Percentiles rank a stretch among this genome's conserved stretches.
phyloP scores from a whole-genome alignment of 2,888 invertebrate genomes.

The Panzeria rudis region DNA sequence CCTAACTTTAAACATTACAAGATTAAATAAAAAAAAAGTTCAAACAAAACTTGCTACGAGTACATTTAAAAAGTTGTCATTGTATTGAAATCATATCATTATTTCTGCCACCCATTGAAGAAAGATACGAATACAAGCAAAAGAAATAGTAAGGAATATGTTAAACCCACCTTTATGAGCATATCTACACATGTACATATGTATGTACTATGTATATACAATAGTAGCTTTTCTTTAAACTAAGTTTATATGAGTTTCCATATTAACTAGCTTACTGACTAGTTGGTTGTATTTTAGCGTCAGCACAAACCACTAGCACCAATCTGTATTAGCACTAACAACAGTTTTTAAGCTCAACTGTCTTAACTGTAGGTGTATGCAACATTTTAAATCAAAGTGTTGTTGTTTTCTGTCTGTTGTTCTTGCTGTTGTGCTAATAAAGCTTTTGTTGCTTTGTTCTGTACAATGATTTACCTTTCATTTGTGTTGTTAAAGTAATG shows the following conservation, averaged over 20 bases:
- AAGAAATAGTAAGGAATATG: conserved; percentile 26
- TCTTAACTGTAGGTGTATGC: conserved; percentile 46
- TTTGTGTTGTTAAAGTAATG: conserved; percentile 52
- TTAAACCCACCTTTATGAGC: conserved; percentile 58
- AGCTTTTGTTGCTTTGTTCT: conserved; percentile 34
- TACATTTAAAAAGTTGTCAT: conserved; percentile 58
- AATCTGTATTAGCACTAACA: neutral
- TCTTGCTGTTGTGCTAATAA: neutral
- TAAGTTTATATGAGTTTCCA: conserved; percentile 15
- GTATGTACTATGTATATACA: too few relatives aligned
- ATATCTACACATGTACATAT: neutral
- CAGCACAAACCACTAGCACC: conserved; percentile 1
- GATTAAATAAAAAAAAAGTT: conserved; percentile 29
- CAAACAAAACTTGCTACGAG: conserved; percentile 60
- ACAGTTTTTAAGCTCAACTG: conserved; percentile 30
- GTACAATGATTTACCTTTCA: conserved; percentile 66
- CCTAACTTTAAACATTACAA: conserved; percentile 25
- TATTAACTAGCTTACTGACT: conserved; percentile 1
- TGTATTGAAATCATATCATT: conserved; percentile 70
- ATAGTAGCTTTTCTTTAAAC: conserved; percentile 2
- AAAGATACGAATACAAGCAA: conserved; percentile 28
- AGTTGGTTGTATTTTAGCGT: conserved; percentile 19
- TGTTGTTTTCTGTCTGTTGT: conserved; percentile 9
- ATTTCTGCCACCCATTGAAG: conserved; percentile 63
- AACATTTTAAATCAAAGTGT: conserved; percentile 35